Evolutionary conservation across 2,797 vertebrate species (phyloP), one percentile per base, ranked within the genome.

Genomic region (Sylvia borin): DNA sequence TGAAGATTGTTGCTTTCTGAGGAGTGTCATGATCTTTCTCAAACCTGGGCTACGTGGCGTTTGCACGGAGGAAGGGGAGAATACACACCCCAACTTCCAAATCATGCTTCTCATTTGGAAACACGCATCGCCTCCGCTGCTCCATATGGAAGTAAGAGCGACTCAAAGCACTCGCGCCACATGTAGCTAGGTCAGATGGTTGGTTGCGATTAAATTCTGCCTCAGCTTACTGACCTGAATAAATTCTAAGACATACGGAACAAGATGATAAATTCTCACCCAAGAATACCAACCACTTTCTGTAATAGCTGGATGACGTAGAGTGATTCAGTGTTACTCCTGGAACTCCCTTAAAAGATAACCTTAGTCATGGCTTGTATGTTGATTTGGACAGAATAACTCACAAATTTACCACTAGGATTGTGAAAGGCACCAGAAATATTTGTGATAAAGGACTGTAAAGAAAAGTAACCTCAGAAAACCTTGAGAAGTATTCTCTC

Each of bases 11-110:
- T 34, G 51, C 88, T n/a, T 94, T 90, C 79, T 71, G 68, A 92
- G 78, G 65, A 74, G 53, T 8, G 34, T 11, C 60, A 60, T 8
- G 34, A 32, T 57, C 71, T 84, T 32, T 62, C 55, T 91, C 57
- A 70, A n/a, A 60, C 60, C 88, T 75, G 53, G 91, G 93, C 97
- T 96, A 97, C 85, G 92, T 47, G 94, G 50, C 2, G 7, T 78
- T 93, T 92, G 95, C 81, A 72, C 4, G 6, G 71, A 57, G 90
- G 88, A 97, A 94, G 48, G 83, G 93, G 79, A 80, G 86, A 97
- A 87, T 22, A 45, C 57, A 21, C 38, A 38, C 51, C 38, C 73
- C 84, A 60, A 36, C 54, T 83, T n/a, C 14, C 58, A 25, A 27
- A 81, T 54, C 27, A 32, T 11, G 7, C 40, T 53, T 84, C 36